Percentiles rank a stretch among this genome's conserved stretches.
Evolutionary conservation across 2,797 vertebrate genomes (phyloP).

Genomic region (Alectoris magna): DNA sequence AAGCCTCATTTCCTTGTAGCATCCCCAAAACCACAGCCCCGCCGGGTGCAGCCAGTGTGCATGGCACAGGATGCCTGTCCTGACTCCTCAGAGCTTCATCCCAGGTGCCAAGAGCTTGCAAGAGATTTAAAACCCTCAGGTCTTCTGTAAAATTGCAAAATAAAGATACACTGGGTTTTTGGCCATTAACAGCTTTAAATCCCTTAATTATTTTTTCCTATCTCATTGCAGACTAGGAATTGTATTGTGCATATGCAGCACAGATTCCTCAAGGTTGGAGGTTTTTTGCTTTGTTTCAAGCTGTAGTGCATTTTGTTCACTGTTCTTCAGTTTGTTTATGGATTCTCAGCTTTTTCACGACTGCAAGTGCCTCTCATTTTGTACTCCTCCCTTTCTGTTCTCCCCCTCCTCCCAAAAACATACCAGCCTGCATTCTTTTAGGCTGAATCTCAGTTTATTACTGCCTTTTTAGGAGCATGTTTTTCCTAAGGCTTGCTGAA

Average conservation of each 20-base stretch:
- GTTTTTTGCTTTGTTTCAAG: not conserved
- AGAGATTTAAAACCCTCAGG: not conserved
- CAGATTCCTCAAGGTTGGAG: not conserved
- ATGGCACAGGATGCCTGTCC: not conserved
- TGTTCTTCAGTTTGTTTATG: slow-evolving; percentile 20
- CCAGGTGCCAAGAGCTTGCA: not conserved
- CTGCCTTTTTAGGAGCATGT: slow-evolving; percentile 19
- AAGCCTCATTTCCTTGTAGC: not conserved
- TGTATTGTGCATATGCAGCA: not conserved
- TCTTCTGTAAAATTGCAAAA: not conserved
- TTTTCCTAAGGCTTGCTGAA: not conserved
- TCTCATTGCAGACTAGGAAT: not conserved
- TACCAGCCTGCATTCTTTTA: slow-evolving; percentile 6
- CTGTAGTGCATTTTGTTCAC: not conserved
- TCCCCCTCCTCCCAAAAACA: not conserved
- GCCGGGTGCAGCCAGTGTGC: not conserved
- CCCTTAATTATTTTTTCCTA: not conserved
- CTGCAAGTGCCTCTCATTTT: slow-evolving; percentile 29
- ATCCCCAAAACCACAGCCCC: not conserved
- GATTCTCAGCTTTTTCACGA: slow-evolving; percentile 24
- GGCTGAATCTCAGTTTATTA: slow-evolving; percentile 27
- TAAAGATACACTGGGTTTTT: not conserved
- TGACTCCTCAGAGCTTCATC: not conserved
- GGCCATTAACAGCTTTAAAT: not conserved
- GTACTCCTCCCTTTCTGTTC: not conserved